Evolutionary conservation across 1,140 invertebrate species (phyloP).

Genomic region (Liolophura sinensis): DNA sequence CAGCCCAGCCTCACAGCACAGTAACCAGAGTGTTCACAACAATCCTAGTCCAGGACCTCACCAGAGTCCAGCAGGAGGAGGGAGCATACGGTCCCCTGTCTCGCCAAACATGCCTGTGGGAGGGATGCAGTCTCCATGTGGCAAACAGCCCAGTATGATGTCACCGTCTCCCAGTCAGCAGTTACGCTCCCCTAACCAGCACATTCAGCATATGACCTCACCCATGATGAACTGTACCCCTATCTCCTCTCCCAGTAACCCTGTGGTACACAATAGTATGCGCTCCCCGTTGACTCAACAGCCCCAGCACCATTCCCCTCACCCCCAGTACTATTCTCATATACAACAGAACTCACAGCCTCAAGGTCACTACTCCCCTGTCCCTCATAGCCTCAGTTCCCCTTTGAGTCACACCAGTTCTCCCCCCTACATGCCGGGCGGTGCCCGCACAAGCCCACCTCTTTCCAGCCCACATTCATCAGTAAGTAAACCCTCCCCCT

Average conservation of each 20-base stretch:
- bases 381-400: slow-evolving; percentile 6
- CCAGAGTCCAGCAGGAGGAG: slow-evolving; percentile 34
- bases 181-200: too few species aligned
- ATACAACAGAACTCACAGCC: too few species aligned
- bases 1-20: slow-evolving; percentile 43
- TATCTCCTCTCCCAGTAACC: too few species aligned
- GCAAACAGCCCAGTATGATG: slow-evolving; percentile 28
- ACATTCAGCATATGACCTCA: too few species aligned
- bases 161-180: slow-evolving; percentile 10
- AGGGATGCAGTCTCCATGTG: slow-evolving; percentile 28
- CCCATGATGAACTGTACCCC: too few species aligned
- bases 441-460: slow-evolving; percentile 15
- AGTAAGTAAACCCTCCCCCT: slow-evolving; percentile 17
- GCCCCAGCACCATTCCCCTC: too few species aligned
- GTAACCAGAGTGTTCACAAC: slow-evolving; percentile 34
- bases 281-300: neutral
- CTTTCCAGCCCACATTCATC: slow-evolving; percentile 16
- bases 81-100: slow-evolving; percentile 12
- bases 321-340: too few species aligned
- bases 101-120: slow-evolving; percentile 14
- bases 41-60: slow-evolving; percentile 39
- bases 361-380: neutral
- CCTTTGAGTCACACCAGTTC: neutral
- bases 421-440: neutral
- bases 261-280: too few species aligned